A percentile compares a stretch with the other conserved stretches of the same genome.
phyloP scores from a whole-genome alignment of 2,888 invertebrate species.

The Nomada goodeniana region DNA sequence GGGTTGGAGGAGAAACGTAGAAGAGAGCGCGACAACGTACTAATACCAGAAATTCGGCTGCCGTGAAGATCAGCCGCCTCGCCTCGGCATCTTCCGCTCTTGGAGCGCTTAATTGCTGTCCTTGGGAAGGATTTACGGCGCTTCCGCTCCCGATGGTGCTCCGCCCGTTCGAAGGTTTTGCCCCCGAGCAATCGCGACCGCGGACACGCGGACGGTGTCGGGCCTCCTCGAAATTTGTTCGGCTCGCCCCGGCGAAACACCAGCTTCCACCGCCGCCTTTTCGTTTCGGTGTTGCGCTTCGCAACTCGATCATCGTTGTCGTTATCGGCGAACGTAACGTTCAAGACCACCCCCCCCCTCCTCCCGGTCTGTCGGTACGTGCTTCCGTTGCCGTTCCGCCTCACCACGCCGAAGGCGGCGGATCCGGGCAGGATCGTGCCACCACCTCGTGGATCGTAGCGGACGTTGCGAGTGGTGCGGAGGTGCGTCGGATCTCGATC shows the following conservation, averaged over 20 bases:
- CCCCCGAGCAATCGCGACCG: too few relatives aligned
- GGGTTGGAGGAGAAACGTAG: slow-evolving; percentile 50
- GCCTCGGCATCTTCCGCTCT: slow-evolving; percentile 22
- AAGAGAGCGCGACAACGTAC: slow-evolving; percentile 60
- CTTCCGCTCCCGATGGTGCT: too few relatives aligned
- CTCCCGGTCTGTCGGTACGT: background rate
- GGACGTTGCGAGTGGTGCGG: slow-evolving; percentile 73
- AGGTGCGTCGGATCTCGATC: slow-evolving; percentile 82
- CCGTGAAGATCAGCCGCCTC: background rate
- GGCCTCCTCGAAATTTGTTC: too few relatives aligned
- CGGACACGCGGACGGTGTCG: too few relatives aligned
- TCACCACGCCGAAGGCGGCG: slow-evolving; percentile 76
- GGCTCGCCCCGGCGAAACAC: too few relatives aligned
- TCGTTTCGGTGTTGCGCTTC: background rate
- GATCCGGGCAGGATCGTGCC: slow-evolving; percentile 80
- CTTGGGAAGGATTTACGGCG: too few relatives aligned
- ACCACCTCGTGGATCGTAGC: slow-evolving; percentile 62
- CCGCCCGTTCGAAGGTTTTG: too few relatives aligned
- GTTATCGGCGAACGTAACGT: background rate
- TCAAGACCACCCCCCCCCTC: background rate
- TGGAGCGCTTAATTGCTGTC: slow-evolving; percentile 1
- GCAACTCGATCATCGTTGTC: background rate
- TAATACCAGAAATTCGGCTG: slow-evolving; percentile 38
- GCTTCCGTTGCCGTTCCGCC: background rate
- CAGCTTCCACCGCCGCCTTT: too few relatives aligned